Conservation (phyloP, 2,888 invertebrate genomes). For the Spodoptera littoralis region DNA sequence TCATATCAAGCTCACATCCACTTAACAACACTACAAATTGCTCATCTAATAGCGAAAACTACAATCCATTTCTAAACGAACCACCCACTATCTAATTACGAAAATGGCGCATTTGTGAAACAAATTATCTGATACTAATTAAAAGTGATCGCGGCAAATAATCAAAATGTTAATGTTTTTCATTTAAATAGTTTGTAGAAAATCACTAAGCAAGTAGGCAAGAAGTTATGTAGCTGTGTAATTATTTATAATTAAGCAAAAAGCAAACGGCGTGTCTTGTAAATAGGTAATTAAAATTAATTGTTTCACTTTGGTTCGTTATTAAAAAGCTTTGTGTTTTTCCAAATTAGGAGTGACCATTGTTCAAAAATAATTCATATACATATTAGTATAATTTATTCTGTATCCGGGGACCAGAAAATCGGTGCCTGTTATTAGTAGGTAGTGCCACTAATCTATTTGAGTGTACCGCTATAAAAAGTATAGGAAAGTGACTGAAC, state of each 20-base stretch:
- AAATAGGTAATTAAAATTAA: constrained; percentile 64
- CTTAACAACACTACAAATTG: constrained; percentile 31
- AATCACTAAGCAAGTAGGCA: constrained; percentile 71
- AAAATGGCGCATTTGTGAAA: constrained; percentile 44
- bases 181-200: constrained; percentile 68
- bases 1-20: constrained; percentile 23
- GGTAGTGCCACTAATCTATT: constrained; percentile 48
- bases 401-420: constrained; percentile 48
- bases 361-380: constrained; percentile 53
- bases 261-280: constrained; percentile 59
- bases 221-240: constrained; percentile 71
- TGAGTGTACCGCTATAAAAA: constrained; percentile 62
- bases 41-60: constrained; percentile 41
- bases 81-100: constrained; percentile 23
- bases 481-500: constrained; percentile 81
- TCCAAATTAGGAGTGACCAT: constrained; percentile 59
- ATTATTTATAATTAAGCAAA: constrained; percentile 70
- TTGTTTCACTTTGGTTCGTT: constrained; percentile 57
- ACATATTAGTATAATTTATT: constrained; percentile 52
- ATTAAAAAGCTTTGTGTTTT: constrained; percentile 58
- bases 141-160: constrained; percentile 38
- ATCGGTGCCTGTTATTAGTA: constrained; percentile 49
- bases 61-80: constrained; percentile 19
- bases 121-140: constrained; percentile 49
- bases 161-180: constrained; percentile 51